phyloP scores from a whole-genome alignment of 2,797 vertebrate genomes.

The Clarias laeviceps region DNA sequence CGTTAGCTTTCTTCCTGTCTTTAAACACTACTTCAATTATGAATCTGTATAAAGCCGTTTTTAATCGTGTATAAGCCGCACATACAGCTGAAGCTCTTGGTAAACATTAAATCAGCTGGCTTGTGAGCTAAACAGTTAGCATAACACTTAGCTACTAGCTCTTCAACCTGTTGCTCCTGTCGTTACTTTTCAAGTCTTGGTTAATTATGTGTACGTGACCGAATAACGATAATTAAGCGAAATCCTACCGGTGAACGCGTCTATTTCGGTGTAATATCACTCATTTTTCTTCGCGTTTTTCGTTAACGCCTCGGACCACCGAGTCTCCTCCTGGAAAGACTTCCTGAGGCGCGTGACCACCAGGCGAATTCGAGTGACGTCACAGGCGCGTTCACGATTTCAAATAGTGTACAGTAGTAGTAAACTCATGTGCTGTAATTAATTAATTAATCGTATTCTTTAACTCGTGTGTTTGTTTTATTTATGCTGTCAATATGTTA shows the following conservation, averaged over 20 bases:
- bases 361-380: slow-evolving; percentile 6
- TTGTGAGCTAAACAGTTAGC: slow-evolving; percentile 14
- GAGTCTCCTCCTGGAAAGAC: background rate
- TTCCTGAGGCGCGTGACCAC: slow-evolving; percentile 40
- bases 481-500: background rate
- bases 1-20: background rate
- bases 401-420: background rate
- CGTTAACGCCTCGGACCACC: background rate
- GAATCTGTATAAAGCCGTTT: background rate
- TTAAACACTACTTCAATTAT: background rate
- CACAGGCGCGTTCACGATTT: slow-evolving; percentile 43
- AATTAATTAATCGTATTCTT: too few relatives aligned
- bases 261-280: background rate
- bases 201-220: background rate
- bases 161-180: slow-evolving; percentile 65
- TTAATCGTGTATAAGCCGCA: too few relatives aligned
- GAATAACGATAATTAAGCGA: background rate
- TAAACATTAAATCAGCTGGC: background rate
- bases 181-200: background rate
- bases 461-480: too few relatives aligned
- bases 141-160: slow-evolving; percentile 24
- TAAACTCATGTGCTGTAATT: too few relatives aligned
- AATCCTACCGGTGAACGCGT: slow-evolving; percentile 30
- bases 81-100: background rate
- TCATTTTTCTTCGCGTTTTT: slow-evolving; percentile 30